Percentiles rank a stretch among this genome's conserved stretches.
Conservation (phyloP, 53 echinoderm and acorn worm genomes). For the Holothuria scabra region DNA sequence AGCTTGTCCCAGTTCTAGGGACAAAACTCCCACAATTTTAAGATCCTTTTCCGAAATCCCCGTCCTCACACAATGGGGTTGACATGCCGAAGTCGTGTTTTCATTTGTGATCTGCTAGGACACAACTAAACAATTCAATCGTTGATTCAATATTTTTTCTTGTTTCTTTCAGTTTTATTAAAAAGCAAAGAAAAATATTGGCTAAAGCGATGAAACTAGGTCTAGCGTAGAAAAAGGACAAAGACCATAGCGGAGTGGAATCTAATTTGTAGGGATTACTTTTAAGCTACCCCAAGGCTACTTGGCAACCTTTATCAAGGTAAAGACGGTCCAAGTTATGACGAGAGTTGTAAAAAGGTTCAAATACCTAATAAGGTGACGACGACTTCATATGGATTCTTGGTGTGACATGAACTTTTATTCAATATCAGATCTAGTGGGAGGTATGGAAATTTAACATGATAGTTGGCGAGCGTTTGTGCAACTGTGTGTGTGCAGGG, state of each 20-base stretch:
- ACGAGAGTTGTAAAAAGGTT: too few species aligned
- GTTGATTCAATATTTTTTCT: slow-evolving; percentile 34
- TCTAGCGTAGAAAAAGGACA: slow-evolving; percentile 12
- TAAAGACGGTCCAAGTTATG: too few species aligned
- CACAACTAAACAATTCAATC: slow-evolving; percentile 25
- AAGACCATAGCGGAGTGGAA: background rate
- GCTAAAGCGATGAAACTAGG: slow-evolving; percentile 30
- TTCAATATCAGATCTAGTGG: too few species aligned
- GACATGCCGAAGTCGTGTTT: slow-evolving; percentile 35
- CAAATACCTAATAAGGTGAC: too few species aligned
- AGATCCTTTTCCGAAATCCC: background rate
- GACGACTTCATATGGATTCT: too few species aligned
- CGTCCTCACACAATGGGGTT: background rate
- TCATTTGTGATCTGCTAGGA: slow-evolving; percentile 19
- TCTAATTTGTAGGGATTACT: slow-evolving; percentile 43
- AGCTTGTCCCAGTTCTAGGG: slow-evolving; percentile 8
- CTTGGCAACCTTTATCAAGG: background rate
- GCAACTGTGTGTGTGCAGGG: too few species aligned
- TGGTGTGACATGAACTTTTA: too few species aligned
- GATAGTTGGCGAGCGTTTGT: too few species aligned
- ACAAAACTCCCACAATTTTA: slow-evolving; percentile 6
- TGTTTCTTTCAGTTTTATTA: slow-evolving; percentile 13
- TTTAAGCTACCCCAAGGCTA: slow-evolving; percentile 21
- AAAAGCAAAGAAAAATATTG: slow-evolving; percentile 16
- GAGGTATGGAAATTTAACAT: too few species aligned